These are phyloP conservation scores for Brevipalpus yothersi DNA, from an alignment of 1,140 invertebrate genomes.

Conservation along the genomic window DNA sequence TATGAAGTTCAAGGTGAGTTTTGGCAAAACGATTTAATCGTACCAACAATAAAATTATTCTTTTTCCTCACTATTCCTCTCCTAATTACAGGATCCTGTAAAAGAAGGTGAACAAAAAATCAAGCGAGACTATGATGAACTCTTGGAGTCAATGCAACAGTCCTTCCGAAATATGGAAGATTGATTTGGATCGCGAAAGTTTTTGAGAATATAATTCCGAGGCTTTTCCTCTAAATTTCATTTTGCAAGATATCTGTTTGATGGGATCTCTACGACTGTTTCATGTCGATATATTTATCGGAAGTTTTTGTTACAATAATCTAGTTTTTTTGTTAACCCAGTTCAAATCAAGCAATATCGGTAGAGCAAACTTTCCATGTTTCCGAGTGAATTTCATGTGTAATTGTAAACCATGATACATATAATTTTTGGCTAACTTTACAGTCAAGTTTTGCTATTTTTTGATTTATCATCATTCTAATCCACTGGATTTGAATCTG, in stretches of 20 bases:
- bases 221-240: background rate
- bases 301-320: background rate
- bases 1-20: slow-evolving; percentile 93
- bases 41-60: background rate
- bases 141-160: slow-evolving; percentile 80
- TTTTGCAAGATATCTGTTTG: background rate
- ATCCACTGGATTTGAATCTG: too few species aligned
- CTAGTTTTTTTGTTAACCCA: background rate
- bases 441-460: too few species aligned
- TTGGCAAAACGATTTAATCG: background rate
- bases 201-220: background rate
- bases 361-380: too few species aligned
- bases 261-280: background rate
- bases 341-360: background rate
- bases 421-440: too few species aligned
- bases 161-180: slow-evolving; percentile 97
- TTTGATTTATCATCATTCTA: too few species aligned
- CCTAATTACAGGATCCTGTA: slow-evolving; percentile 54
- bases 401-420: too few species aligned
- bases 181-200: slow-evolving; percentile 30
- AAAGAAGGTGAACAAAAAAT: slow-evolving; percentile 95
- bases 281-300: background rate
- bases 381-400: too few species aligned
- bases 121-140: slow-evolving; percentile 80
- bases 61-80: slow-evolving; percentile 7